Conservation (phyloP, 2,888 invertebrate species). For the Erebia ligea region DNA sequence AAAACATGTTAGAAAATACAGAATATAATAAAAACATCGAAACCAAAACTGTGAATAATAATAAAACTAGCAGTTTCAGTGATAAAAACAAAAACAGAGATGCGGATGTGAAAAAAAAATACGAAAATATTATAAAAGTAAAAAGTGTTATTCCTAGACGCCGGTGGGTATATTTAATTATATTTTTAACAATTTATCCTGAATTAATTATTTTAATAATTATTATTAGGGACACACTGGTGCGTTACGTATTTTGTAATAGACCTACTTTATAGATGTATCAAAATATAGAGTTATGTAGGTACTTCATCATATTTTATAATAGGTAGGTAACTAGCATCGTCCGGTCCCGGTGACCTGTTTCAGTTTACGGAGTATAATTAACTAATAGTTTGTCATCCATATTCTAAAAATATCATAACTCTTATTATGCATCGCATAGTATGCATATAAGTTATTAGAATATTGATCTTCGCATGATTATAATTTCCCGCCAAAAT, state of each 20-base stretch:
- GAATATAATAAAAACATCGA: constrained; percentile 44
- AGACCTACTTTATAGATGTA: no score
- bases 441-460: no score
- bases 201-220: background rate
- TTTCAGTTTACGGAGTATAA: constrained; percentile 64
- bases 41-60: constrained; percentile 48
- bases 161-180: constrained; percentile 62
- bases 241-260: no score
- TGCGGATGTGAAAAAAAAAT: constrained; percentile 46
- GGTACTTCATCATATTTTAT: background rate
- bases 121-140: constrained; percentile 69
- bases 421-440: constrained; percentile 21
- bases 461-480: background rate
- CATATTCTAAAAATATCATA: constrained; percentile 50
- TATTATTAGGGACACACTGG: no score
- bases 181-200: background rate
- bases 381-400: constrained; percentile 53
- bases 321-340: constrained; percentile 36
- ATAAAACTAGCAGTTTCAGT: constrained; percentile 59
- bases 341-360: constrained; percentile 44
- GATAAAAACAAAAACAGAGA: constrained; percentile 61
- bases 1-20: constrained; percentile 56
- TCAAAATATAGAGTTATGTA: background rate
- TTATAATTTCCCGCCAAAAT: constrained; percentile 20
- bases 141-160: constrained; percentile 77